A percentile compares a stretch with the other conserved stretches of the same genome.
These are phyloP conservation scores for Bambusicola thoracicus DNA, from an alignment of 2,113 vertebrate genomes.

Conservation along the genomic window DNA sequence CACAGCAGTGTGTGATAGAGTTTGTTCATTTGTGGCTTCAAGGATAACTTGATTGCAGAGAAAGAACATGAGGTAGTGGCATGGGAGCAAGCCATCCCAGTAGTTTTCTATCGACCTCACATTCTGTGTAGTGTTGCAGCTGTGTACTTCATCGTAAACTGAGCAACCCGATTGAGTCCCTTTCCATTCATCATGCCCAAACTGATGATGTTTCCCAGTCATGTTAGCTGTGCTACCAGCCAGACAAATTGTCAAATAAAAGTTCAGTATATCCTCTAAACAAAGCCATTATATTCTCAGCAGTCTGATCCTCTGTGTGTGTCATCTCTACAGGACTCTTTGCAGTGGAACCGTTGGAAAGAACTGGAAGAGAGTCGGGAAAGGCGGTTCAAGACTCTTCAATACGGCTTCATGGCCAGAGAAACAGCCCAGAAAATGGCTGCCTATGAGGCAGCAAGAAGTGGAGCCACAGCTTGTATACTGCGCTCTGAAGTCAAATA, in stretches of 20 bases:
- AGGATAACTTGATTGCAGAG: neutral
- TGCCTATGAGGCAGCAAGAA: slow-evolving; percentile 23
- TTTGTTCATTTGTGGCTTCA: neutral
- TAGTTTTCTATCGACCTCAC: neutral
- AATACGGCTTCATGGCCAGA: slow-evolving; percentile 24
- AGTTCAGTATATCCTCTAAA: neutral
- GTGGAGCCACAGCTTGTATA: slow-evolving; percentile 10
- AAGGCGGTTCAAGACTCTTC: slow-evolving; percentile 65
- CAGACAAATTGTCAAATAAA: neutral
- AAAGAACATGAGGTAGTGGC: neutral
- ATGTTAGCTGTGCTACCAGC: neutral
- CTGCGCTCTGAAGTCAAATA: slow-evolving; percentile 36
- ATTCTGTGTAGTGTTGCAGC: neutral
- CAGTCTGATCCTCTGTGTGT: neutral
- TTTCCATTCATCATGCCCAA: neutral
- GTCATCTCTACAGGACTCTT: slow-evolving; percentile 37
- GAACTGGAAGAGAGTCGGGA: slow-evolving; percentile 77
- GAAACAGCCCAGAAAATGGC: slow-evolving; percentile 25
- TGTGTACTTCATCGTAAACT: neutral
- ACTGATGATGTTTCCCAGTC: neutral
- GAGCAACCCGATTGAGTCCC: neutral
- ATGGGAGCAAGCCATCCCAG: neutral
- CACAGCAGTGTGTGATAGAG: neutral
- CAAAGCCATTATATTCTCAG: neutral
- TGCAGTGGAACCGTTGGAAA: slow-evolving; percentile 74